Percentiles rank a stretch among this genome's conserved stretches.
phyloP scores from a whole-genome alignment of 2,113 vertebrate genomes.

The Todiramphus saurophagus region DNA sequence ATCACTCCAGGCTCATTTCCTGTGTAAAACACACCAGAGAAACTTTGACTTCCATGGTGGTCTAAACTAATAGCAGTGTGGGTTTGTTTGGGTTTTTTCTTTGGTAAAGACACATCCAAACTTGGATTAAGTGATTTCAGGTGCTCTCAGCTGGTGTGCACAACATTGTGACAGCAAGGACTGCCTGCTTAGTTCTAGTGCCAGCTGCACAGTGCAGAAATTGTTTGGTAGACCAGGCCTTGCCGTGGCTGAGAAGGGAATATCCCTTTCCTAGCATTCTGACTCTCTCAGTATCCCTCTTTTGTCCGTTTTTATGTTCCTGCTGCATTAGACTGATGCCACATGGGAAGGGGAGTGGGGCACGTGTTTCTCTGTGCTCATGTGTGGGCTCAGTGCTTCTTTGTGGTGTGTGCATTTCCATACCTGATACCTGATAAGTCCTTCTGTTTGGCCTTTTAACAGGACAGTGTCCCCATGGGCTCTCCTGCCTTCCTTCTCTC shows the following conservation, averaged over 20 bases:
- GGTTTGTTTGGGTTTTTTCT: not conserved
- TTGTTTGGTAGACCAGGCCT: not conserved
- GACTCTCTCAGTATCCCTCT: constrained; percentile 48
- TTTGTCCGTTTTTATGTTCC: constrained; percentile 58
- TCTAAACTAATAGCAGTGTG: not conserved
- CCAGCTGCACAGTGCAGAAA: not conserved
- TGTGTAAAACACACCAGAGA: not conserved
- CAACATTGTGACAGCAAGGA: not conserved
- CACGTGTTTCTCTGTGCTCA: constrained; percentile 67
- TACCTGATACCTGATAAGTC: constrained; percentile 77
- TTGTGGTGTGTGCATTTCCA: constrained; percentile 70
- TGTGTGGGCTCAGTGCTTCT: constrained; percentile 72
- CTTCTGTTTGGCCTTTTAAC: constrained; percentile 96
- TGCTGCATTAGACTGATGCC: constrained; percentile 22
- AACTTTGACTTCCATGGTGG: not conserved
- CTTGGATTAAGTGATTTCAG: not conserved
- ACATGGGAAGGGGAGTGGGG: not conserved
- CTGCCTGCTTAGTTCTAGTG: not conserved
- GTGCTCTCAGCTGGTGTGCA: not conserved
- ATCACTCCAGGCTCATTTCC: not conserved
- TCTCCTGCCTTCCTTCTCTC: constrained; percentile 99
- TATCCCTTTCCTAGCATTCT: constrained; percentile 47
- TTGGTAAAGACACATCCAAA: not conserved
- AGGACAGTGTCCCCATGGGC: constrained; percentile 99
- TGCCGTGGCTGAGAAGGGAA: not conserved